Conservation (phyloP, 2,888 invertebrate species). For the Torymus auratus region DNA sequence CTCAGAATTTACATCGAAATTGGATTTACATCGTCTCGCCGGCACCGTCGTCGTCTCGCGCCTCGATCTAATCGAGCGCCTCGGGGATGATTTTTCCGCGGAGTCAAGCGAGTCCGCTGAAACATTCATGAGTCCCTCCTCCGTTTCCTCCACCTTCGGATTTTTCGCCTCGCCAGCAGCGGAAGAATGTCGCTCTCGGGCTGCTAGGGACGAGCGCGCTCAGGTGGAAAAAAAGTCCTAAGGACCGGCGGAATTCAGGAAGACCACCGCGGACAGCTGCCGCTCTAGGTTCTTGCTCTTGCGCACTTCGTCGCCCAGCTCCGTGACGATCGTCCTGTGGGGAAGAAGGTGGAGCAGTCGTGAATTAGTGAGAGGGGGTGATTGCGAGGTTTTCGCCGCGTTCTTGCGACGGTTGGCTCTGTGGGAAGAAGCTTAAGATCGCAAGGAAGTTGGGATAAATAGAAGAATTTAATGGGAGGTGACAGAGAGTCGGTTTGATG, state of each 20-base stretch:
- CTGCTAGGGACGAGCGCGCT: background rate
- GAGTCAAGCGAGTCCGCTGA: conserved; percentile 27
- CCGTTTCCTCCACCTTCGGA: background rate
- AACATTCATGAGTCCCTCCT: conserved; percentile 43
- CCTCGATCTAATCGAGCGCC: conserved; percentile 35
- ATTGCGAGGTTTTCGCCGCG: too few species aligned
- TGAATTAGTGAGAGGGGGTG: too few species aligned
- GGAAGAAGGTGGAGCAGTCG: too few species aligned
- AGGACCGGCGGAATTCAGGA: background rate
- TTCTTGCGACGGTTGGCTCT: too few species aligned
- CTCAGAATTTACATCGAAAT: conserved; percentile 48
- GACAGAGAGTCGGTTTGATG: too few species aligned
- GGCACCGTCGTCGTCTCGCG: background rate
- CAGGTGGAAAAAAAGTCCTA: too few species aligned
- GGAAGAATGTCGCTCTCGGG: conserved; percentile 5
- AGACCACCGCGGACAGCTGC: conserved; percentile 18
- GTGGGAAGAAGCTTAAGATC: too few species aligned
- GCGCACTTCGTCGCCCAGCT: conserved; percentile 33
- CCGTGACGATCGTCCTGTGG: conserved; percentile 20
- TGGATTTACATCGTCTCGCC: conserved; percentile 32
- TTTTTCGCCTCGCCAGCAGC: conserved; percentile 18
- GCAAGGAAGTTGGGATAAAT: too few species aligned
- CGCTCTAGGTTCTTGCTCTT: conserved; percentile 26
- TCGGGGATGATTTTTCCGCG: conserved; percentile 33
- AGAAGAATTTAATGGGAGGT: too few species aligned